Base-by-base conservation (phyloP, 2,888 invertebrate species). In the Lagria hirta region DNA sequence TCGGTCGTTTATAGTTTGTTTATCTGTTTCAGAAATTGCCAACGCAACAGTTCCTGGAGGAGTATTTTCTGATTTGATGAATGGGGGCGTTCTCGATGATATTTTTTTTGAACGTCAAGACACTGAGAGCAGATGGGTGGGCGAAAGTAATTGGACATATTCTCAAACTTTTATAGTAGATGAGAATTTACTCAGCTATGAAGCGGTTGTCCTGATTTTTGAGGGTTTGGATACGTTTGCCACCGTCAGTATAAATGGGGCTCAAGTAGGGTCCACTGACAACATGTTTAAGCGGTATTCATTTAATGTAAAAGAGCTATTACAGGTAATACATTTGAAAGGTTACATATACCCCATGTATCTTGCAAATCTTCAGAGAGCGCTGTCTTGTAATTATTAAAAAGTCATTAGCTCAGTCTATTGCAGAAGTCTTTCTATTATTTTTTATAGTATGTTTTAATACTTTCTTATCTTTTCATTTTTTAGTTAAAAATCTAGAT, bases 81-180 rank as follows among this genome's bases (percentile, higher is more conserved):
- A 69, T 7, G 75, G 74, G 13, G 71, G 74, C 1, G 58, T 80
- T 11, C 78, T 86, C 45, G 73, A 71, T 2, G 73, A 82, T 57
- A 77, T 83, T 52, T 80, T 89, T 51, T 69, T 71, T 28, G 76
- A 80, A 3, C 81, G 78, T 58, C 92, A 93, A 66, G 94, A 95
- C 70, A 73, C 85, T 0, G 70, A 77, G 12, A 82, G 86, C 43
- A 75, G 87, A 55, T 94, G 93, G 93, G 81, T 95, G 13, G 83
- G 86, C 0, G 75, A 82, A 54, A 81, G 82, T 23, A 76, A 84
- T 37, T 92, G 95, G 88, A 83, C 78, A 0, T 95, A 89, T 62
- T 73, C 71, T 0, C 77, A 21, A 28, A 37, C 36, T 18, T n/a
- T n/a, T n/a, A n/a, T n/a, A n/a, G n/a, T n/a, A n/a, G n/a, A n/a